Evolutionary conservation across 2,797 vertebrate species (phyloP), one percentile per base, ranked within the genome.

Genomic region (Dendrocincla fuliginosa): DNA sequence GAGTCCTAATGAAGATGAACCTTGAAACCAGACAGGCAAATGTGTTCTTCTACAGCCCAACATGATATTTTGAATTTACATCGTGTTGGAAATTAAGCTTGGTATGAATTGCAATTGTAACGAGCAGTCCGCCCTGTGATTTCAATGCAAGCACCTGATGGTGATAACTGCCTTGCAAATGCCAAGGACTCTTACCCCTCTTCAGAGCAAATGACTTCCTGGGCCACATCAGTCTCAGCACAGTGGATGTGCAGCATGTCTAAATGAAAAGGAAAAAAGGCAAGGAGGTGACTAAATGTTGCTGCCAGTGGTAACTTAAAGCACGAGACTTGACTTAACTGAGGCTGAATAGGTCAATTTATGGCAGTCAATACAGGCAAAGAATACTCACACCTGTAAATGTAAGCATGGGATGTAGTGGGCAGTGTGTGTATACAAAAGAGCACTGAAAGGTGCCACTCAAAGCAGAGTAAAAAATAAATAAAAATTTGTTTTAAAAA

Each of bases 1-100:
- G 59, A 73, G 61, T 84, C 81, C 79, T 96, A 96, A 94, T 87
- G 41, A 96, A 94, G 84, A 94, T 63, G 69, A 91, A 86, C 82
- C 69, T 97, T 81, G 69, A 94, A 84, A 69, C 55, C 28, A 67
- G 50, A 47, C 61, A 88, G 73, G 47, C 67, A 78, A 86, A 84
- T 91, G n/a, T 55, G 28, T 64, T 95, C 42, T 93, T 87, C 84
- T 87, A 6, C 53, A 30, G 37, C 33, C 42, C 60, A 73, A 78
- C 32, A 22, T 19, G 65, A 81, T 87, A 49, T 16, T 22, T 39
- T 61, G 64, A 28, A 65, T 94, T 95, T 90, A 59, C 42, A 65
- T 76, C 67, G 5, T 46, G 55, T 65, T 90, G 78, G 71, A 93
- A 95, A 84, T 96, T 74, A 90, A 39, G 61, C 56, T 52, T 63